A percentile compares a stretch with the other conserved stretches of the same genome.
Evolutionary conservation across 2,797 vertebrate genomes (phyloP).

Genomic region (Erithacus rubecula): DNA sequence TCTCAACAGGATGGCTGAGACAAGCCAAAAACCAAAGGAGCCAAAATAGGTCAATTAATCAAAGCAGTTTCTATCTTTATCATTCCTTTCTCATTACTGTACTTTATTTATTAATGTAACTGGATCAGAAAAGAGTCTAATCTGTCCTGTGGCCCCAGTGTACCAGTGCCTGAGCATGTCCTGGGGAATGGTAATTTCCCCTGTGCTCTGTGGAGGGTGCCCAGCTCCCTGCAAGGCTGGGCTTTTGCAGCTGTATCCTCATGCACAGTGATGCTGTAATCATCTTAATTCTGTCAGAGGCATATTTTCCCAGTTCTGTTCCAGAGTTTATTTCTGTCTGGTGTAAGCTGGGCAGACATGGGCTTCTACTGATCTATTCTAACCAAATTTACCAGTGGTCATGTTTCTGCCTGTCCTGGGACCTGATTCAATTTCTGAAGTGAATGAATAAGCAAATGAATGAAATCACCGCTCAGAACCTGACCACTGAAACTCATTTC

Average conservation of each 20-base stretch:
- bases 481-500: neutral
- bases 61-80: constrained; percentile 34
- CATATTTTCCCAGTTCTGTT: neutral
- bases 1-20: neutral
- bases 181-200: neutral
- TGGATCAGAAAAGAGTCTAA: neutral
- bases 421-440: constrained; percentile 1
- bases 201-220: neutral
- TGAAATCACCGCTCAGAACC: neutral
- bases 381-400: neutral
- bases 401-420: neutral
- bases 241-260: neutral
- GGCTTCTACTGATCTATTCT: neutral
- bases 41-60: constrained; percentile 53
- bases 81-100: constrained; percentile 55
- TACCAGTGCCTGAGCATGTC: neutral
- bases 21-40: constrained; percentile 10
- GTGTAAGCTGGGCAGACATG: neutral
- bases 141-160: neutral
- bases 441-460: constrained; percentile 10
- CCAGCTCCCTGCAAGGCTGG: neutral
- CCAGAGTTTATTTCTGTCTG: neutral
- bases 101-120: neutral
- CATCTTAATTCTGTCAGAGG: neutral
- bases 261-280: neutral